These are phyloP conservation scores for Mergus octosetaceus DNA, from an alignment of 2,797 vertebrate species.

Conservation along the genomic window DNA sequence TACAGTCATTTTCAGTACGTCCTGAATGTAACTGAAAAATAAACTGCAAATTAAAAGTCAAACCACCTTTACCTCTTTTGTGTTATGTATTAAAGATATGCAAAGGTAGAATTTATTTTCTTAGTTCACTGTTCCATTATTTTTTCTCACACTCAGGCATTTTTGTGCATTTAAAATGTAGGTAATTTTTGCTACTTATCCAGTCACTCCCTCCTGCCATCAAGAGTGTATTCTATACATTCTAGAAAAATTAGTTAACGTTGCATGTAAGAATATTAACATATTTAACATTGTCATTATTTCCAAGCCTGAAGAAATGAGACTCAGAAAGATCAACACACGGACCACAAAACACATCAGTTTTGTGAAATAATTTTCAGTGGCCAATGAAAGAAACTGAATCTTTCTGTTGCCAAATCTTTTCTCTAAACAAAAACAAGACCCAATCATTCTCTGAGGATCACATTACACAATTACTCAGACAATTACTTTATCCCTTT, in stretches of 20 bases:
- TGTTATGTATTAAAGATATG: not conserved
- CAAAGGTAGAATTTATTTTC: not conserved
- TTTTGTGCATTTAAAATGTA: not conserved
- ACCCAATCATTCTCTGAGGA: not conserved
- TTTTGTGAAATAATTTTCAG: not conserved
- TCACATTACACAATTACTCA: not conserved
- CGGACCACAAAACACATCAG: not conserved
- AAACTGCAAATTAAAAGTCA: not conserved
- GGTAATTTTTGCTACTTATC: not conserved
- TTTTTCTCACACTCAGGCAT: not conserved
- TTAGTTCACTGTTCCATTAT: not conserved
- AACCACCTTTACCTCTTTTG: not conserved
- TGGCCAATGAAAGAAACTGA: not conserved
- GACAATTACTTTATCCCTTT: not conserved
- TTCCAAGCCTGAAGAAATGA: not conserved
- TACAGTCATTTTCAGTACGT: not conserved
- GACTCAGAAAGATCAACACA: not conserved
- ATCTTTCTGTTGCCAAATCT: not conserved
- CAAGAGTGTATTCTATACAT: not conserved
- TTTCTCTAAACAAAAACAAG: not conserved
- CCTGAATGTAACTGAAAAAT: not conserved
- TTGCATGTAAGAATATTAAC: not conserved
- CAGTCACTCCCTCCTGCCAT: accelerated
- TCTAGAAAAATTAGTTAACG: not conserved
- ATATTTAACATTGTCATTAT: not conserved